These are phyloP conservation scores for Erethizon dorsatum DNA, from an alignment of 2,797 vertebrate genomes.

Conservation along the genomic window DNA sequence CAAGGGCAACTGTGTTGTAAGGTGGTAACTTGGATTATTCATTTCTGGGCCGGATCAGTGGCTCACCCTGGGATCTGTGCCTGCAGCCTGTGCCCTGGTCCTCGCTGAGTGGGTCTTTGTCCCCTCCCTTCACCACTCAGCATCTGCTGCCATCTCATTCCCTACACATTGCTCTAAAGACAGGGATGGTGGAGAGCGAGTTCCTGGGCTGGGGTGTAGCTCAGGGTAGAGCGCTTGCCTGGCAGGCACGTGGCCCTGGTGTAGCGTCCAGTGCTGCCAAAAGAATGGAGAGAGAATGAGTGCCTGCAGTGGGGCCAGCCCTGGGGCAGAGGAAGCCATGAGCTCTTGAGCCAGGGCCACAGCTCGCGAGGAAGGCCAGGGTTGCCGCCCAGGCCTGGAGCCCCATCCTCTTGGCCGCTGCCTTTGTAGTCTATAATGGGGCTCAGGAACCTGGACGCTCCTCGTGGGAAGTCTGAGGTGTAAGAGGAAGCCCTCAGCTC, in stretches of 20 bases:
- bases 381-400: neutral
- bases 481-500: neutral
- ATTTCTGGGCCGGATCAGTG: neutral
- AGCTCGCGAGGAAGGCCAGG: neutral
- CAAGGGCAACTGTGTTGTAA: neutral
- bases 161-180: neutral
- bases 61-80: no score
- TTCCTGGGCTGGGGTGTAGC: neutral
- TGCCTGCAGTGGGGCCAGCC: neutral
- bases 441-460: neutral
- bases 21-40: neutral
- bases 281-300: neutral
- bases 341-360: neutral
- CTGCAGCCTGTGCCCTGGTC: no score
- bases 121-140: neutral
- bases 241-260: neutral
- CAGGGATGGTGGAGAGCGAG: neutral
- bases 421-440: neutral
- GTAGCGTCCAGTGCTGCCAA: no score
- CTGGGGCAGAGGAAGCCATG: neutral
- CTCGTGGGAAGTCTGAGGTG: neutral
- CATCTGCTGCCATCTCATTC: neutral
- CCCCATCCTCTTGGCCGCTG: neutral
- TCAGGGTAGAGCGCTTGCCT: neutral
- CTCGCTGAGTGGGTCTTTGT: neutral